phyloP scores from a whole-genome alignment of 2,888 invertebrate species.

The Scaptomyza flava region DNA sequence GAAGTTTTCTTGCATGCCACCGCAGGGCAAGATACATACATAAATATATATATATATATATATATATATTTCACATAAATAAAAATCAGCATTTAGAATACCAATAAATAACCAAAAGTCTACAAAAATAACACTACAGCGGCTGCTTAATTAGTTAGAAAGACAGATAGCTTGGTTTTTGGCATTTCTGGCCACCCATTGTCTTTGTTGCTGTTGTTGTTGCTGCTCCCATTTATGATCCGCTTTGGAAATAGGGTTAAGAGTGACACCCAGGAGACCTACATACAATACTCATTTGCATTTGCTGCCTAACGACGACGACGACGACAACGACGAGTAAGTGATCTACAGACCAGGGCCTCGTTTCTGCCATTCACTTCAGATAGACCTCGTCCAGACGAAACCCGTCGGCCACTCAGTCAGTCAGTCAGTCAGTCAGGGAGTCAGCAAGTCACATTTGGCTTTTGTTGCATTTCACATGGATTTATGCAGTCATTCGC shows the following conservation, averaged over 20 bases:
- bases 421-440: slow-evolving; percentile 33
- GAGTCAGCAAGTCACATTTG: slow-evolving; percentile 42
- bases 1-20: slow-evolving; percentile 23
- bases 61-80: slow-evolving; percentile 18
- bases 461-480: slow-evolving; percentile 68
- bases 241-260: slow-evolving; percentile 70
- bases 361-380: slow-evolving; percentile 37
- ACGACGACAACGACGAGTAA: slow-evolving; percentile 21
- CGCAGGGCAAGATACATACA: slow-evolving; percentile 24
- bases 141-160: slow-evolving; percentile 43
- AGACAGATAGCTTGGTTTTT: slow-evolving; percentile 1
- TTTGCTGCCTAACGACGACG: slow-evolving; percentile 72
- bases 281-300: slow-evolving; percentile 76
- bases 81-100: slow-evolving; percentile 21
- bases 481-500: slow-evolving; percentile 79
- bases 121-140: slow-evolving; percentile 5
- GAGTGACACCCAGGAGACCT: slow-evolving; percentile 78
- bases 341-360: slow-evolving; percentile 24
- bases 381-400: slow-evolving; percentile 33
- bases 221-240: slow-evolving; percentile 67
- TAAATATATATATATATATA: neutral
- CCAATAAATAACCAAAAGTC: slow-evolving; percentile 32
- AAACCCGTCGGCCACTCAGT: slow-evolving; percentile 20
- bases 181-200: slow-evolving; percentile 56
- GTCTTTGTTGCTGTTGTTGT: slow-evolving; percentile 41